These are phyloP conservation scores for Eupithecia tripunctaria DNA, from an alignment of 2,888 invertebrate species.

Conservation along the genomic window DNA sequence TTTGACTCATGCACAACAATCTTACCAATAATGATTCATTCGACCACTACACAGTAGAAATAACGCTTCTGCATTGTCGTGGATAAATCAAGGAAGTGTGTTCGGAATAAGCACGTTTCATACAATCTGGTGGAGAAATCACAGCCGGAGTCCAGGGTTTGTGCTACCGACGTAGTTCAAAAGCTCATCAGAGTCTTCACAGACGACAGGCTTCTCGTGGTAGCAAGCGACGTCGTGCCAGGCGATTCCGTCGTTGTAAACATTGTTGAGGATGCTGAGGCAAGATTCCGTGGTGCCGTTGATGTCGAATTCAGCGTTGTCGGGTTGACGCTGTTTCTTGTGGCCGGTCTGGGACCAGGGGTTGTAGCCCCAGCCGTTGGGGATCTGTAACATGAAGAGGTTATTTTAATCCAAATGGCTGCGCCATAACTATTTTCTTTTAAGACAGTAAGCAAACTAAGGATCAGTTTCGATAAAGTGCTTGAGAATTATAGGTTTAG, in stretches of 20 bases:
- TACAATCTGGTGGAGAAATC: conserved; percentile 60
- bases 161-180: conserved; percentile 93
- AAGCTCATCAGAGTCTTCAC: conserved; percentile 95
- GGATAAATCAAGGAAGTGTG: background rate
- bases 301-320: conserved; percentile 96
- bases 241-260: conserved; percentile 96
- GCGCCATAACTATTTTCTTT: background rate
- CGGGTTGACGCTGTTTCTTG: conserved; percentile 94
- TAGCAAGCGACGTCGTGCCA: conserved; percentile 98
- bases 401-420: conserved; percentile 5
- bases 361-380: conserved; percentile 91
- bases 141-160: conserved; percentile 93
- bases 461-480: background rate
- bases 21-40: background rate
- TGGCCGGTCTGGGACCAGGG: conserved; percentile 96
- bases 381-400: conserved; percentile 67
- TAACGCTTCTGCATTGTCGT: background rate
- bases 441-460: background rate
- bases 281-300: conserved; percentile 95
- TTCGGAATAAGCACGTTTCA: conserved; percentile 17
- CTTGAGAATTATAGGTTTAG: background rate
- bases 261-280: conserved; percentile 94
- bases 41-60: background rate
- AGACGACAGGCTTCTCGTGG: conserved; percentile 95
- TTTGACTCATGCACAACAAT: background rate